A percentile compares a stretch with the other conserved stretches of the same genome.
phyloP scores from a whole-genome alignment of 2,888 invertebrate species.

The Cecidostiba fungosa region DNA sequence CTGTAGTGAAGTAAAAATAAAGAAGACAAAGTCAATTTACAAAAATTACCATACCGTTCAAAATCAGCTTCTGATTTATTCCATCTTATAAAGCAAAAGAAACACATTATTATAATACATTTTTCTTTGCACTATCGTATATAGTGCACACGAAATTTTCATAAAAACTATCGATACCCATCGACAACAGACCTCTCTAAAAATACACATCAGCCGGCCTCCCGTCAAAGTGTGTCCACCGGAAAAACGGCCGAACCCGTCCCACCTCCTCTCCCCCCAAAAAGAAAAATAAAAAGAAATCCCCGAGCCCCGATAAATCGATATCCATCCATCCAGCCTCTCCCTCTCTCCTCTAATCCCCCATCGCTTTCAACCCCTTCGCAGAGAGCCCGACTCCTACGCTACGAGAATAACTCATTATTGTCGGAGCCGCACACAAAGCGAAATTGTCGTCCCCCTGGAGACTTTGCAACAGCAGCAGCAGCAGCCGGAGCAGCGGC shows the following conservation, averaged over 20 bases:
- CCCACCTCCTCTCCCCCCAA: not conserved
- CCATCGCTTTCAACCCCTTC: constrained; percentile 17
- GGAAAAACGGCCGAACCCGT: not conserved
- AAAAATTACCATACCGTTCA: too few species aligned
- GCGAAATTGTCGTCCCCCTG: not conserved
- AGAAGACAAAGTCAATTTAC: too few species aligned
- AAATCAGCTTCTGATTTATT: too few species aligned
- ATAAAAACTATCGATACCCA: not conserved
- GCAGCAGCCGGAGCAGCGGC: not conserved
- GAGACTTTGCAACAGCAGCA: not conserved
- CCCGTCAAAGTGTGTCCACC: not conserved
- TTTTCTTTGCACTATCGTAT: too few species aligned
- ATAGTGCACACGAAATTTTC: not conserved
- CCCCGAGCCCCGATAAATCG: constrained; percentile 25
- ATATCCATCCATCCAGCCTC: constrained; percentile 7
- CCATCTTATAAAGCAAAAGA: too few species aligned
- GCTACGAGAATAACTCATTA: constrained; percentile 27
- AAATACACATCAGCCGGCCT: not conserved
- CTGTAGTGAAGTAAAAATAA: too few species aligned
- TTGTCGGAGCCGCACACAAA: not conserved
- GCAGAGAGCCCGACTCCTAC: constrained; percentile 25
- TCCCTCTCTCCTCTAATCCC: not conserved
- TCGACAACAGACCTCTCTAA: not conserved
- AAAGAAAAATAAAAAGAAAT: not conserved
- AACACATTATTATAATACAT: too few species aligned